Evolutionary conservation across 2,888 invertebrate genomes (phyloP), one percentile per base, ranked within the genome.

Genomic region (Darwinula stevensoni): DNA sequence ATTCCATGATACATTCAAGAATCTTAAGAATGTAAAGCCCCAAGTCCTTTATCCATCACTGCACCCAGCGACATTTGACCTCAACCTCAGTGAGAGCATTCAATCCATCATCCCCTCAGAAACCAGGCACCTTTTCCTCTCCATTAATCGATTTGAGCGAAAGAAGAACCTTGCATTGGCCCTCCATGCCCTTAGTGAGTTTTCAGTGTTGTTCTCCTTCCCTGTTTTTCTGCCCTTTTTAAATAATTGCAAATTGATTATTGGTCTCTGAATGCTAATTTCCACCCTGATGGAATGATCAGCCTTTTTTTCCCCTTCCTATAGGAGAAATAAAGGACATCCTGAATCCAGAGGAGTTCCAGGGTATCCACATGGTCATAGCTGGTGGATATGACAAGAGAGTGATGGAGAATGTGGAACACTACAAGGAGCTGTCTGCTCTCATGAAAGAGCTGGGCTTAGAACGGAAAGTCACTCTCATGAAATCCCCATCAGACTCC

Each of bases 321-420:
- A n/a, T n/a, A n/a, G n/a, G n/a, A n/a, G n/a, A n/a, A n/a, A n/a
- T n/a, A n/a, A n/a, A n/a, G n/a, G 38, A 42, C 16, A 35, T 16
- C 4, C 6, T 39, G 11, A 3, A 27, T 3, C 14, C 28, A 4
- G 29, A 27, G 12, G 34, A 36, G 3, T 36, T 36, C 28, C 18
- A 33, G 6, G 31, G 35, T 16, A 62, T 74, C n/a, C 72, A 72
- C 47, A 59, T 97, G 34, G 65, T 94, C 14, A 64, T 97, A 49
- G 88, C 86, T 33, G 99, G 99, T 11, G 97, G 97, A 2, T 97
- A 84, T 52, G 97, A 99, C 47, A 65, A 66, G 2, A 63, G 74
- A 30, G 73, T 84, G 16, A 47, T 56, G 14, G 82, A 91, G 50
- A 97, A 97, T 52, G 67, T 72, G 35, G 67, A 73, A 38, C 68